A percentile compares a stretch with the other conserved stretches of the same genome.
These are phyloP conservation scores for Popillia japonica DNA, from an alignment of 1,140 invertebrate species.

Conservation along the genomic window DNA sequence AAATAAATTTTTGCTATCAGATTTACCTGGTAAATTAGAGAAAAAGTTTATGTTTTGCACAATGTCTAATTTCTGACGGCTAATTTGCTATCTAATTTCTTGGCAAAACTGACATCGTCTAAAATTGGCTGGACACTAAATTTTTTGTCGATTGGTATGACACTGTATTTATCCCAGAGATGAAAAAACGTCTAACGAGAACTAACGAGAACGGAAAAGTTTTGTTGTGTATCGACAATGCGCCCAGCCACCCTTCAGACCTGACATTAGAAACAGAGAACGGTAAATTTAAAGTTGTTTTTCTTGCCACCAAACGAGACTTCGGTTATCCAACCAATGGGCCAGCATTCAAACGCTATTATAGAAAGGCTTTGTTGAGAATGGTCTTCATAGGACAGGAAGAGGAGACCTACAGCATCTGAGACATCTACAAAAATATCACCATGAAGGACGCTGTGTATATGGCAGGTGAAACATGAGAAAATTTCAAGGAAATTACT, in stretches of 20 bases:
- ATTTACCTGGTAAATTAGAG: too few relatives aligned
- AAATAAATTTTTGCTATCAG: too few relatives aligned
- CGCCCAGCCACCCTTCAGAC: not conserved
- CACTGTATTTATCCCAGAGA: not conserved
- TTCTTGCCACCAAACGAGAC: not conserved
- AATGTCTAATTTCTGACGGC: too few relatives aligned
- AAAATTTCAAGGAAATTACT: not conserved
- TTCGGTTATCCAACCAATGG: not conserved
- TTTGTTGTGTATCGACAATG: not conserved
- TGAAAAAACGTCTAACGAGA: not conserved
- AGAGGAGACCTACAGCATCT: too few relatives aligned
- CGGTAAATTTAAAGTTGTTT: constrained; percentile 16
- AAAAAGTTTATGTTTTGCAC: too few relatives aligned
- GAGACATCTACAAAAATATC: not conserved
- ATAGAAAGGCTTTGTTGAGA: too few relatives aligned
- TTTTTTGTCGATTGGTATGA: not conserved
- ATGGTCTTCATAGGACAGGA: too few relatives aligned
- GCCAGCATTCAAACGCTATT: not conserved
- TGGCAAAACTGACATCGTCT: too few relatives aligned
- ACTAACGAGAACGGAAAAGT: not conserved
- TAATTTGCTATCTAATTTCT: too few relatives aligned
- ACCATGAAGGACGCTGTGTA: not conserved
- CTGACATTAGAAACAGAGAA: constrained; percentile 5
- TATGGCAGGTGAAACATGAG: not conserved
- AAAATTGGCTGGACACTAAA: constrained; percentile 32